Evolutionary conservation across 2,888 invertebrate species (phyloP).

Genomic region (Empis livida): DNA sequence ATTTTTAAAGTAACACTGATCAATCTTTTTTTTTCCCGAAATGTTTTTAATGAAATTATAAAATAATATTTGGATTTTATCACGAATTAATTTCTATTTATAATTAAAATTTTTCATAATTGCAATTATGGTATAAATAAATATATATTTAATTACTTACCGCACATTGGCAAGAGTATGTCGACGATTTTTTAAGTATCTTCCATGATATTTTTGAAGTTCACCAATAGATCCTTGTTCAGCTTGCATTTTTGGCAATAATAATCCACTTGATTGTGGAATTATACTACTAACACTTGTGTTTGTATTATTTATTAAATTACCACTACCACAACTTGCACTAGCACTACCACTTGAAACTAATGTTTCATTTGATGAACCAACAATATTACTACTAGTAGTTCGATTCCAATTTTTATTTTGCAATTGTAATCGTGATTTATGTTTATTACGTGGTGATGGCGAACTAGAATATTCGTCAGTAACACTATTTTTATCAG

Average conservation of each 20-base stretch:
- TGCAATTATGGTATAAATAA: too few relatives aligned
- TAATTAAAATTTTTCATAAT: too few relatives aligned
- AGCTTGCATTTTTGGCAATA: slow-evolving; percentile 69
- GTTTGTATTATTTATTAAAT: slow-evolving; percentile 18
- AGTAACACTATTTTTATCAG: slow-evolving; percentile 10
- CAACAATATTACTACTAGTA: slow-evolving; percentile 26
- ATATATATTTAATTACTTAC: too few relatives aligned
- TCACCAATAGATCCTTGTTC: slow-evolving; percentile 86
- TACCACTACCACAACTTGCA: slow-evolving; percentile 22
- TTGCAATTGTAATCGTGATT: slow-evolving; percentile 32
- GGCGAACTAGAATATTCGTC: slow-evolving; percentile 27
- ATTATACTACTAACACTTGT: slow-evolving; percentile 16
- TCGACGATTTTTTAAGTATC: slow-evolving; percentile 72
- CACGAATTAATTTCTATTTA: too few relatives aligned
- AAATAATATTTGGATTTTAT: too few relatives aligned
- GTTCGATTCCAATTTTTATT: slow-evolving; percentile 33
- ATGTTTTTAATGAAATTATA: too few relatives aligned
- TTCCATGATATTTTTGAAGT: slow-evolving; percentile 75
- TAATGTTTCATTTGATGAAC: slow-evolving; percentile 29
- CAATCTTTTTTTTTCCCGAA: too few relatives aligned
- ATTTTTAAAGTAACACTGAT: too few relatives aligned
- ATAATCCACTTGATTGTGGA: slow-evolving; percentile 30
- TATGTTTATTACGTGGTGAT: slow-evolving; percentile 33
- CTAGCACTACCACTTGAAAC: slow-evolving; percentile 23
- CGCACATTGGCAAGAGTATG: slow-evolving; percentile 87